These are phyloP conservation scores for Tenebrosternarchus preto DNA, from an alignment of 2,113 vertebrate genomes.

Conservation along the genomic window DNA sequence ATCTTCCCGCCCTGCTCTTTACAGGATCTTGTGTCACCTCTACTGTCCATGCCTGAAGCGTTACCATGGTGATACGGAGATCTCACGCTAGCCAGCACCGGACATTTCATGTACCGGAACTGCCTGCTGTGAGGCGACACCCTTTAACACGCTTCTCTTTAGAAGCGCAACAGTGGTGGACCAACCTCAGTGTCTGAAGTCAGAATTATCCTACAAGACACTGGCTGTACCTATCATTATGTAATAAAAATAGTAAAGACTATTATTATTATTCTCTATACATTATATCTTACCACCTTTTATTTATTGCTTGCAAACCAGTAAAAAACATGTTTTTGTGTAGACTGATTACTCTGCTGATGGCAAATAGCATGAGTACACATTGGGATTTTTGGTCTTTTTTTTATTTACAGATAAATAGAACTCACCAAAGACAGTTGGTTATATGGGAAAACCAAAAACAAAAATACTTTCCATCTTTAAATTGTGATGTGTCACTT, in stretches of 20 bases:
- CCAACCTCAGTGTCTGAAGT: conserved; percentile 60
- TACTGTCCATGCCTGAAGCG: conserved; percentile 60
- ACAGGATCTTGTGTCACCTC: conserved; percentile 56
- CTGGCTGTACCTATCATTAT: conserved; percentile 14
- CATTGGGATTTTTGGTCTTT: conserved; percentile 36
- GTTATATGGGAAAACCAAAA: conserved; percentile 17
- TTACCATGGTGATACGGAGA: conserved; percentile 57
- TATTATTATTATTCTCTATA: conserved; percentile 33
- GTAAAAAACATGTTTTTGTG: conserved; percentile 17
- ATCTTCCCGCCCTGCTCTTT: conserved; percentile 62
- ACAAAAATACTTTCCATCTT: not conserved
- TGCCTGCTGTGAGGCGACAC: conserved; percentile 61
- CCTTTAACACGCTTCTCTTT: conserved; percentile 59
- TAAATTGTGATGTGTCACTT: not conserved
- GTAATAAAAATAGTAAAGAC: conserved; percentile 21
- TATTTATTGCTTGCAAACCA: conserved; percentile 47
- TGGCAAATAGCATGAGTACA: conserved; percentile 35
- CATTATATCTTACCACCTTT: not conserved
- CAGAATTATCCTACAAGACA: conserved; percentile 45
- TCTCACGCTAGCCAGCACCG: conserved; percentile 52
- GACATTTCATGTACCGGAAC: conserved; percentile 61
- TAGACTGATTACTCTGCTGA: conserved; percentile 36
- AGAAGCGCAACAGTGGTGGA: conserved; percentile 73
- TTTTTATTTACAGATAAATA: not conserved
- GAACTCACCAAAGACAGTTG: conserved; percentile 19